Percentiles rank a stretch among this genome's conserved stretches.
Evolutionary conservation across 1,140 invertebrate genomes (phyloP).

Genomic region (Drosophila miranda): DNA sequence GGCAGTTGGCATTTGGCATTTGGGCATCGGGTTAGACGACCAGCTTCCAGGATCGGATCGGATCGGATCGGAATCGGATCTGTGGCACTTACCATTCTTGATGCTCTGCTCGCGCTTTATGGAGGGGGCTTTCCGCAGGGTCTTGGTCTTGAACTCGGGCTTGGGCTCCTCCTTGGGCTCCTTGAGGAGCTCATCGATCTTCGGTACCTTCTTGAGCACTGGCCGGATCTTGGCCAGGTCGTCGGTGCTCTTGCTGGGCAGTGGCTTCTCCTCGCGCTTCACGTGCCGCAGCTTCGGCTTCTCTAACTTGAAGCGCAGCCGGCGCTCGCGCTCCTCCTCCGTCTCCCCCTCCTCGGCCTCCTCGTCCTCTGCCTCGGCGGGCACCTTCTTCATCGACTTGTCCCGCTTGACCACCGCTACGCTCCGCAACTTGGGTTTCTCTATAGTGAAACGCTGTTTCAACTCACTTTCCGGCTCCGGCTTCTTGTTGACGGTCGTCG

Average conservation of each 20-base stretch:
- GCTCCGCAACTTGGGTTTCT: constrained; percentile 78
- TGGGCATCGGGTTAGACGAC: constrained; percentile 50
- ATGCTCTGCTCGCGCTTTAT: constrained; percentile 76
- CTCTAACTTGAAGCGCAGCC: constrained; percentile 74
- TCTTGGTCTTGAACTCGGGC: constrained; percentile 80
- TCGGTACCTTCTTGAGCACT: constrained; percentile 76
- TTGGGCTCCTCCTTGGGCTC: constrained; percentile 81
- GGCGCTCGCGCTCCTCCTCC: constrained; percentile 73
- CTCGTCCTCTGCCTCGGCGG: constrained; percentile 64
- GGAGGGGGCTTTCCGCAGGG: constrained; percentile 75
- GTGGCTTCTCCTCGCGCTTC: constrained; percentile 76
- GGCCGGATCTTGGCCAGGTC: constrained; percentile 75
- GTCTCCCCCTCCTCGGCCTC: constrained; percentile 76
- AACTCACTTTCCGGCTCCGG: constrained; percentile 75
- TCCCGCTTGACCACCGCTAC: constrained; percentile 74
- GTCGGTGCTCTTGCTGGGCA: constrained; percentile 77
- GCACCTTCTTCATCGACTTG: constrained; percentile 75
- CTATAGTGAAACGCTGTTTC: constrained; percentile 76
- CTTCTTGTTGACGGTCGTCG: constrained; percentile 66
- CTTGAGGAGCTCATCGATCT: constrained; percentile 78
- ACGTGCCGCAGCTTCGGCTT: constrained; percentile 78
- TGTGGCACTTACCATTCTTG: constrained; percentile 73
- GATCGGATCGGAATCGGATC: constrained; percentile 2
- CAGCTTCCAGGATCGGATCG: constrained; percentile 20
- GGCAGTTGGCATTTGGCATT: constrained; percentile 22